A percentile compares a stretch with the other conserved stretches of the same genome.
phyloP scores from a whole-genome alignment of 2,888 invertebrate genomes.

The Sisyra terminalis region DNA sequence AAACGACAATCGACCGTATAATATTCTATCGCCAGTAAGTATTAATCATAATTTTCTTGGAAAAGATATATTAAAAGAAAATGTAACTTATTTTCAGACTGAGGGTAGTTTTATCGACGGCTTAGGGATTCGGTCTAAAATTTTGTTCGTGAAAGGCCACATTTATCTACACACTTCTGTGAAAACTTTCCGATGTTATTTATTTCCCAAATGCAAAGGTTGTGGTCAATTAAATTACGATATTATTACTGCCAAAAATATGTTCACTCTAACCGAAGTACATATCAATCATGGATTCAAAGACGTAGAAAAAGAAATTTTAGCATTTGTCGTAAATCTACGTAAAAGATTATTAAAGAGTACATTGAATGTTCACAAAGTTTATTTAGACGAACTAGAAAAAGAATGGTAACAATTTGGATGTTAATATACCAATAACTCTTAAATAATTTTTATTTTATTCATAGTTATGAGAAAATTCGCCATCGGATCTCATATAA shows the following conservation, averaged over 20 bases:
- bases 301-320: neutral
- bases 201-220: conserved; percentile 4
- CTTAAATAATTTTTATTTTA: too few relatives aligned
- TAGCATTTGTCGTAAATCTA: neutral
- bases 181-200: conserved; percentile 3
- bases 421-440: neutral
- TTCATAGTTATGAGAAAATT: neutral
- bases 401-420: neutral
- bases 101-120: neutral
- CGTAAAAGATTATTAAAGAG: neutral
- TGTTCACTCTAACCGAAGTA: neutral
- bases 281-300: conserved; percentile 5
- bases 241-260: neutral
- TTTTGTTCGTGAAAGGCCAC: neutral
- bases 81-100: neutral
- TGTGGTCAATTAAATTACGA: neutral
- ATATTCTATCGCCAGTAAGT: too few relatives aligned
- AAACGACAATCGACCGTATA: too few relatives aligned
- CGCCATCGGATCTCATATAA: neutral
- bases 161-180: conserved; percentile 3
- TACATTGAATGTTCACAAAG: neutral
- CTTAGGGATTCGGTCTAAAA: conserved; percentile 5
- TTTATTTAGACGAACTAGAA: conserved; percentile 2
- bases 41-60: too few relatives aligned
- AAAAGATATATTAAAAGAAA: too few relatives aligned